A percentile compares a stretch with the other conserved stretches of the same genome.
Conservation (phyloP, 2,797 vertebrate genomes). For the Diglossa cyanea region DNA sequence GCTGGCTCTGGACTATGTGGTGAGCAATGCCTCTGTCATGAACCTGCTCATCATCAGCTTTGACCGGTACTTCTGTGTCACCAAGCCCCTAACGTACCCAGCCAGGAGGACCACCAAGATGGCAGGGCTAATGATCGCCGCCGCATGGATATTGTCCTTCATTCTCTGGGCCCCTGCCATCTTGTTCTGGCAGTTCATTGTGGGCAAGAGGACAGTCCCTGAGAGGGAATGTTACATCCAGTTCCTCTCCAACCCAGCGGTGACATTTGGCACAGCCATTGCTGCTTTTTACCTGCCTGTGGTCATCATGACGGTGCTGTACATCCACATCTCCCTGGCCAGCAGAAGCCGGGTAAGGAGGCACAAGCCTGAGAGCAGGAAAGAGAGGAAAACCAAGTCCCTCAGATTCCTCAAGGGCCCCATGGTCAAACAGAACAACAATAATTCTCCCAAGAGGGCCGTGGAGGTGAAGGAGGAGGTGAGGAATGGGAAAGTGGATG, state of each 20-base stretch:
- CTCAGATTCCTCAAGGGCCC: slow-evolving; percentile 85
- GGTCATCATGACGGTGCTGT: slow-evolving; percentile 97
- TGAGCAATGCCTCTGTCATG: slow-evolving; percentile 97
- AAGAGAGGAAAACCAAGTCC: slow-evolving; percentile 76
- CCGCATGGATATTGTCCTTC: slow-evolving; percentile 95
- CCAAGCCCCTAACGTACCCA: slow-evolving; percentile 94
- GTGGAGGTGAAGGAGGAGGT: slow-evolving; percentile 80
- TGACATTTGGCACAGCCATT: slow-evolving; percentile 95
- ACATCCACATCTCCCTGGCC: slow-evolving; percentile 95
- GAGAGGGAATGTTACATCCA: slow-evolving; percentile 89
- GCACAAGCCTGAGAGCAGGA: slow-evolving; percentile 78
- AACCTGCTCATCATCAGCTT: slow-evolving; percentile 98
- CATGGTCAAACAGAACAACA: slow-evolving; percentile 86
- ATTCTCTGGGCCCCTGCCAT: slow-evolving; percentile 97
- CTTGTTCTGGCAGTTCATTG: slow-evolving; percentile 97
- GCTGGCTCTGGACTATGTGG: slow-evolving; percentile 96
- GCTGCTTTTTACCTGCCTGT: slow-evolving; percentile 98
- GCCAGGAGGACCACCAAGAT: slow-evolving; percentile 96
- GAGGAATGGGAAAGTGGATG: slow-evolving; percentile 87
- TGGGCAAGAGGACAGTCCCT: slow-evolving; percentile 85
- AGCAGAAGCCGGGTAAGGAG: slow-evolving; percentile 93
- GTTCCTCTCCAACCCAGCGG: slow-evolving; percentile 94
- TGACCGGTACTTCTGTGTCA: slow-evolving; percentile 97
- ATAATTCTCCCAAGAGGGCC: slow-evolving; percentile 78
- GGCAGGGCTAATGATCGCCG: slow-evolving; percentile 95